A percentile compares a stretch with the other conserved stretches of the same genome.
These are phyloP conservation scores for Oscheius sp. DNA, from an alignment of 1,140 invertebrate genomes.

Conservation along the genomic window DNA sequence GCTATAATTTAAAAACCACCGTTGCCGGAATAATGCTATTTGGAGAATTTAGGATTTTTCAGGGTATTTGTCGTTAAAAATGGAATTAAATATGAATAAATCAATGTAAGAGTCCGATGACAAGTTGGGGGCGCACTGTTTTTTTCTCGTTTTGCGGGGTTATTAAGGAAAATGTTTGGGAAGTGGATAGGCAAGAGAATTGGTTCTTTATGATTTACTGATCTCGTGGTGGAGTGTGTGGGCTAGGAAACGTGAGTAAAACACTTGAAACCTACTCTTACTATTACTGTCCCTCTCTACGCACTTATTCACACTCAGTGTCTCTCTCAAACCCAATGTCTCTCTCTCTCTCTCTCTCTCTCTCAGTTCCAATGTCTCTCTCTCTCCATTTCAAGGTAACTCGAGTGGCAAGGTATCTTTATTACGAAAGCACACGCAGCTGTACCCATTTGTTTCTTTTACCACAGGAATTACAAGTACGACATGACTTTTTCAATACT, in stretches of 20 bases:
- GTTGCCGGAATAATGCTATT: no score
- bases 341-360: not conserved
- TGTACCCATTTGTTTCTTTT: not conserved
- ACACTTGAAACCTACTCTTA: not conserved
- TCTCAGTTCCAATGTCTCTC: not conserved
- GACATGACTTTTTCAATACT: not conserved
- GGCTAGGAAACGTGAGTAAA: not conserved
- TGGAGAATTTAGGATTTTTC: no score
- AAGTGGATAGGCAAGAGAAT: no score
- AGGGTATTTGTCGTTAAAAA: no score
- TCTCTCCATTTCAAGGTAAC: not conserved
- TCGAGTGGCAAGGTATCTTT: not conserved
- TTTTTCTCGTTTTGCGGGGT: no score
- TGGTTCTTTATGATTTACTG: no score
- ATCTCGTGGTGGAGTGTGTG: no score
- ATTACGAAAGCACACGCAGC: not conserved
- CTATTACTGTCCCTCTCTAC: not conserved
- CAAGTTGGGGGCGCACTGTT: no score
- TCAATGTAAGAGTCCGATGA: no score
- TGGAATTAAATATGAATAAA: no score
- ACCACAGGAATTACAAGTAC: not conserved
- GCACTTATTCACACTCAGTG: not conserved
- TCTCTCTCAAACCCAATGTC: not conserved
- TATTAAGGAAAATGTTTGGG: no score
- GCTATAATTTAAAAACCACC: no score